Base-by-base conservation (phyloP, 1,140 invertebrate species). In the Monomorium pharaonis region DNA sequence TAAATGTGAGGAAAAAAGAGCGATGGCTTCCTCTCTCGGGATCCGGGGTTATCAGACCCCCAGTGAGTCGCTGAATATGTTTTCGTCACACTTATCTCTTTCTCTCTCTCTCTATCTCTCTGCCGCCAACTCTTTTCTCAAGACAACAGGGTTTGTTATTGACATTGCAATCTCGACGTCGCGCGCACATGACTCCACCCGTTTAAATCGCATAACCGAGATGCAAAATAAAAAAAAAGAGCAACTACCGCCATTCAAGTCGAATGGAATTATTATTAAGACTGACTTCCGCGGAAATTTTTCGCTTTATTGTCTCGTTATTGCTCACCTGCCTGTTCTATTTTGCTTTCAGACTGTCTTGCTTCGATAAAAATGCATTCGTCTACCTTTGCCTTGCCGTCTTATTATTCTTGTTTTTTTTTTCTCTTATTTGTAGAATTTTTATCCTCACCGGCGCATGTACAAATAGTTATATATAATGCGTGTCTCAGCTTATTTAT, bases 11-110 rank as follows among this genome's bases (percentile, higher is more conserved):
- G 24, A 54, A 58, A 69, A 81, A 63, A 30, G 3, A 58, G 24
- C 49, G 56, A 63, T 47, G 18, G 51, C 72, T 67, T 67, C 14
- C 54, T 78, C 44, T 6, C 54, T 78, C 44, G 21, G 3, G n/a
- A n/a, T n/a, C 5, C 9, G 44, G 49, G 70, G 70, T 88, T 88
- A 89, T 89, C 88, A 54, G 70, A 83, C 83, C 86, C 83, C 88
- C 81, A 42, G 58, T 58, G 77, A 88, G 49, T 33, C 9, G 56
- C 21, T 6, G 42, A 27, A 7, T 54, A 24, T 76, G 30, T 63
- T 77, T 75, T 76, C 44, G 44, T 62, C 42, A 51, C 1, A 21
- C 37, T 83, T 83, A 84, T 77, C 70, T 84, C 44, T n/a, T 5
- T 84, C 58, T n/a, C 10, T 10, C n/a, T n/a, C n/a, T n/a, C n/a